Percentiles rank a stretch among this genome's conserved stretches.
These are phyloP conservation scores for Ferrisia virgata DNA, from an alignment of 2,888 invertebrate genomes.

Conservation along the genomic window DNA sequence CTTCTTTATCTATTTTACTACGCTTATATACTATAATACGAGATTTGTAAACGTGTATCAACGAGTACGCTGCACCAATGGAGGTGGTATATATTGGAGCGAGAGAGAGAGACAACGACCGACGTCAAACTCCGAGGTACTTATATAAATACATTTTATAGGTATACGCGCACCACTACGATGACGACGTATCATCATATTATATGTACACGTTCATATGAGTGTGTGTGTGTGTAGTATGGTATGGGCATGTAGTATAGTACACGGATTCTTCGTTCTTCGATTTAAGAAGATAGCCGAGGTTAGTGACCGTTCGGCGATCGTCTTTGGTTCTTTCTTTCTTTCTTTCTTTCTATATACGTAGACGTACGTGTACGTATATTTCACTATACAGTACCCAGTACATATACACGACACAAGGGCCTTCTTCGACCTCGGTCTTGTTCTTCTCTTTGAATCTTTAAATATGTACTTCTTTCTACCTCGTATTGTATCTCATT, in stretches of 20 bases:
- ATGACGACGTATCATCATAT: background rate
- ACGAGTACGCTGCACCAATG: no score
- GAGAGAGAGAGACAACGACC: no score
- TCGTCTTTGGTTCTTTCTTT: background rate
- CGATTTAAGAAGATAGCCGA: constrained; percentile 29
- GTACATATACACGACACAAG: background rate
- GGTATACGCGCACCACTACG: no score
- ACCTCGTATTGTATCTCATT: background rate
- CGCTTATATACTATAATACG: background rate
- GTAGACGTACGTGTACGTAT: background rate
- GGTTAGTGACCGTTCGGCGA: constrained; percentile 35
- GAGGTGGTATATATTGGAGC: no score
- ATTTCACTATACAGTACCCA: background rate
- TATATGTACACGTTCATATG: no score
- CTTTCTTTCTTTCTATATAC: background rate
- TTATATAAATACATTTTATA: background rate
- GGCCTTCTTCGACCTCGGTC: background rate
- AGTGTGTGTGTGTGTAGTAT: no score
- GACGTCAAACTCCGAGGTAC: no score
- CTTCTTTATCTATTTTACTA: background rate
- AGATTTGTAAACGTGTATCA: background rate
- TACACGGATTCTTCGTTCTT: background rate
- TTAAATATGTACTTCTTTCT: background rate
- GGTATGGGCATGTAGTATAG: no score
- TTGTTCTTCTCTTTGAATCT: background rate